Evolutionary conservation across 2,888 invertebrate species (phyloP).

Genomic region (Acrobasis repandana): DNA sequence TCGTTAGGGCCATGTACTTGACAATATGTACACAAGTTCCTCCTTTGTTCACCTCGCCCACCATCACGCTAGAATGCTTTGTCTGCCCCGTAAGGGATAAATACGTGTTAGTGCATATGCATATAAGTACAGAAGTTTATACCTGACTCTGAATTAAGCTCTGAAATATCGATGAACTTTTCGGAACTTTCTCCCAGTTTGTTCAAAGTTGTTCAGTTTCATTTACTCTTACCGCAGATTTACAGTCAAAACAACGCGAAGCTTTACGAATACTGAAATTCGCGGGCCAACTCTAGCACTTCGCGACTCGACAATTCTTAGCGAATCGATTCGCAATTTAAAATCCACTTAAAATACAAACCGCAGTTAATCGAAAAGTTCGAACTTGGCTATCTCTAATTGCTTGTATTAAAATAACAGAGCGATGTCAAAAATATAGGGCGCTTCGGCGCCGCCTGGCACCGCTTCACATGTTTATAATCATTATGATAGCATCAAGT

Average conservation of each 20-base stretch:
- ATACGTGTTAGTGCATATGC: too few species aligned
- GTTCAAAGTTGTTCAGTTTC: too few species aligned
- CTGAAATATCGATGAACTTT: too few species aligned
- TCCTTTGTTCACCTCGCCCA: too few species aligned
- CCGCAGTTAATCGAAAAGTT: conserved; percentile 78
- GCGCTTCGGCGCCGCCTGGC: conserved; percentile 69
- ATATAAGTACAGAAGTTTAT: too few species aligned
- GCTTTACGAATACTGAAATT: background rate
- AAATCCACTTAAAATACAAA: conserved; percentile 72
- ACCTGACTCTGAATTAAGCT: too few species aligned
- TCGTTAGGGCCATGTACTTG: too few species aligned
- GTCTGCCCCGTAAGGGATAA: too few species aligned
- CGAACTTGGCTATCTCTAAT: conserved; percentile 71
- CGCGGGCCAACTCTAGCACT: background rate
- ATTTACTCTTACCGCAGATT: background rate
- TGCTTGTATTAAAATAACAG: conserved; percentile 82
- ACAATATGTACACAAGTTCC: too few species aligned
- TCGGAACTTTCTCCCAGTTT: too few species aligned
- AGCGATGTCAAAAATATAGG: conserved; percentile 79
- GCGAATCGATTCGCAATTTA: conserved; percentile 58
- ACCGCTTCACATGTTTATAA: conserved; percentile 81
- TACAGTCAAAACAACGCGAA: background rate
- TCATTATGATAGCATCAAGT: conserved; percentile 82
- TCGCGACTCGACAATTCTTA: conserved; percentile 2
- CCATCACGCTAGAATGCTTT: too few species aligned